These are phyloP conservation scores for Drosophila pandora DNA, from an alignment of 1,140 invertebrate genomes.

Conservation along the genomic window DNA sequence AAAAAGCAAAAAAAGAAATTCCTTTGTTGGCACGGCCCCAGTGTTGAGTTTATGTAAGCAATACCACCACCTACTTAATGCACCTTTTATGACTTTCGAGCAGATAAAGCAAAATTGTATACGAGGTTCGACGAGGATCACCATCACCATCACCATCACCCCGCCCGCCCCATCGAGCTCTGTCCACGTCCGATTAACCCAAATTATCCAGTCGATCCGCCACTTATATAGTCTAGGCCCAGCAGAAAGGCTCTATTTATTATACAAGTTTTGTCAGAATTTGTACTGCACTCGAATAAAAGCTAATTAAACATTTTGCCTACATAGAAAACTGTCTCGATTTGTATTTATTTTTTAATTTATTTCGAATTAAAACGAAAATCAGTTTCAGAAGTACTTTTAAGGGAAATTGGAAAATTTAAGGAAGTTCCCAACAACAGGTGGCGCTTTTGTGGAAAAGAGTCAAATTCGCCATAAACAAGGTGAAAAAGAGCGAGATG, in stretches of 20 bases:
- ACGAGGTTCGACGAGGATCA: conserved; percentile 16
- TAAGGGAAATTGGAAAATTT: too few species aligned
- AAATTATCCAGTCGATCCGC: conserved; percentile 3
- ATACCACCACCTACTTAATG: conserved; percentile 12
- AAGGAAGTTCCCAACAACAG: background rate
- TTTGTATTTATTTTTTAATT: background rate
- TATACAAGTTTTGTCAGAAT: conserved; percentile 42
- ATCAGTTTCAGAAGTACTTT: conserved; percentile 10
- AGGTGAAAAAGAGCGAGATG: conserved; percentile 4
- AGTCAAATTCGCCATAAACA: background rate
- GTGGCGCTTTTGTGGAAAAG: background rate
- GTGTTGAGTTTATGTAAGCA: conserved; percentile 41
- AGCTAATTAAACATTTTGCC: conserved; percentile 35
- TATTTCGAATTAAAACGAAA: conserved; percentile 27
- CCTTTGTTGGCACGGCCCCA: conserved; percentile 49
- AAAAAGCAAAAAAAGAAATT: conserved; percentile 9
- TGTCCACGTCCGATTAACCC: conserved; percentile 5
- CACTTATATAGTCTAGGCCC: background rate
- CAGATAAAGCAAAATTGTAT: conserved; percentile 50
- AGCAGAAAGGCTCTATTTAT: conserved; percentile 24
- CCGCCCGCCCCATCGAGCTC: background rate
- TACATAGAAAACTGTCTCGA: background rate
- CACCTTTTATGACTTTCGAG: conserved; percentile 9
- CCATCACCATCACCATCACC: background rate
- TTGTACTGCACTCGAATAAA: conserved; percentile 49